Base-by-base conservation (phyloP, 2,888 invertebrate genomes). In the Arrhopalites spinosus region DNA sequence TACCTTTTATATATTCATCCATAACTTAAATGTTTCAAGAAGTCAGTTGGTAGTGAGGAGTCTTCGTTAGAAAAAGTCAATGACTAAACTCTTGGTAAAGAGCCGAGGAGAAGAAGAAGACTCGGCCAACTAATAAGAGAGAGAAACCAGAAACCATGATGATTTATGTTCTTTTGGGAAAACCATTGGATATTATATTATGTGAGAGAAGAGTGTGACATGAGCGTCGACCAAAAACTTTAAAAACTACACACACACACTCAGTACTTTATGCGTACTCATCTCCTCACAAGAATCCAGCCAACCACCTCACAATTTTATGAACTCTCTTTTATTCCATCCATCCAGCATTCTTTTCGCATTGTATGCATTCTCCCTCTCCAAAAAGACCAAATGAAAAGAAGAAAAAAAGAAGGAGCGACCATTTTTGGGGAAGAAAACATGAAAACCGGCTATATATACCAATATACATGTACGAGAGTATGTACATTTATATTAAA, bases 351-450 rank as follows among this genome's bases (percentile, higher is more conserved):
- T 69, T 69, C 53, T 56, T 56, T 53, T 69, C 50, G 69, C 69
- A 69, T 69, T 69, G 53, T 53, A 30, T 1, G 23, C 43, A 47
- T 27, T 45, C 67, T 43, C 2, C 29, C 13, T 17, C 47, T 20
- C 45, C 25, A 45, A 23, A 67, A 8, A 64, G 64, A 13, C n/a
- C 25, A 25, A 53, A 69, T 50, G n/a, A 47, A 25, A 47, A 11
- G 13, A 68, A 68, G 53, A n/a, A 53, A 70, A 29, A 50, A 53
- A 47, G 27, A 30, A 69, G 56, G 53, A 70, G 53, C 50, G 56
- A 70, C 70, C 70, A 70, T 70, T 70, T 70, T 70, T 70, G 53
- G 70, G 70, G 56, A 64, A 64, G 56, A 70, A 70, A 70, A 70
- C 50, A 70, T 70, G 56, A 70, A 70, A 70, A 70, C 29, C 53